These are phyloP conservation scores for Alloplasta piceator DNA, from an alignment of 2,888 invertebrate genomes.

Conservation along the genomic window DNA sequence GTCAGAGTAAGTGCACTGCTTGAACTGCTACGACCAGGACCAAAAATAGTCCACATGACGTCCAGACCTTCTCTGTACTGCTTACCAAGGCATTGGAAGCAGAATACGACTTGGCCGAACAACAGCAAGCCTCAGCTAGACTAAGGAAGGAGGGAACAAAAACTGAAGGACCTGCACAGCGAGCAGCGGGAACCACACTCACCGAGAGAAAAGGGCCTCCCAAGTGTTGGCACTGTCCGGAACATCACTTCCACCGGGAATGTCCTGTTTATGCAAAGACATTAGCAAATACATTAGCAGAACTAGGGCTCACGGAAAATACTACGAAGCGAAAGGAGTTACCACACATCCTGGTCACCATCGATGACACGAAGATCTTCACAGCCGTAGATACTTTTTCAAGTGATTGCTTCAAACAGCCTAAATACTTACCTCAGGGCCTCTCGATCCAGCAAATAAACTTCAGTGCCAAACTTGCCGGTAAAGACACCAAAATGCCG, in stretches of 20 bases:
- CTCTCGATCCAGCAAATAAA: background rate
- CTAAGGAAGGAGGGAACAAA: background rate
- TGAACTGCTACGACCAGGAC: slow-evolving; percentile 5
- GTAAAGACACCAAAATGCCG: background rate
- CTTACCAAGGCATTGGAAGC: background rate
- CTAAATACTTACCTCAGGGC: background rate
- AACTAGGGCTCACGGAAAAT: background rate
- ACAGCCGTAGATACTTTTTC: slow-evolving; percentile 47
- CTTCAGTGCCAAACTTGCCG: slow-evolving; percentile 16
- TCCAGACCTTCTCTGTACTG: background rate
- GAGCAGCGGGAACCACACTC: background rate
- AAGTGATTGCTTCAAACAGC: slow-evolving; percentile 45
- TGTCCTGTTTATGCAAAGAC: background rate
- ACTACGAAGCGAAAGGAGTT: background rate
- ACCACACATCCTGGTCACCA: background rate
- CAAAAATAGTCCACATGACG: background rate
- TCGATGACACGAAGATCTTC: background rate
- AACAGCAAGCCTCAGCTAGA: too few relatives aligned
- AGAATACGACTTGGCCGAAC: background rate
- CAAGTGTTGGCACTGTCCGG: slow-evolving; percentile 4
- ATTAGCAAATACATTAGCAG: background rate
- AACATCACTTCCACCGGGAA: background rate
- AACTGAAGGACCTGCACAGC: background rate
- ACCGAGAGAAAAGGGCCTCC: background rate
- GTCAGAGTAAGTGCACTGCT: background rate